Conservation (phyloP, 2,888 invertebrate genomes). For the Adelphocoris suturalis region DNA sequence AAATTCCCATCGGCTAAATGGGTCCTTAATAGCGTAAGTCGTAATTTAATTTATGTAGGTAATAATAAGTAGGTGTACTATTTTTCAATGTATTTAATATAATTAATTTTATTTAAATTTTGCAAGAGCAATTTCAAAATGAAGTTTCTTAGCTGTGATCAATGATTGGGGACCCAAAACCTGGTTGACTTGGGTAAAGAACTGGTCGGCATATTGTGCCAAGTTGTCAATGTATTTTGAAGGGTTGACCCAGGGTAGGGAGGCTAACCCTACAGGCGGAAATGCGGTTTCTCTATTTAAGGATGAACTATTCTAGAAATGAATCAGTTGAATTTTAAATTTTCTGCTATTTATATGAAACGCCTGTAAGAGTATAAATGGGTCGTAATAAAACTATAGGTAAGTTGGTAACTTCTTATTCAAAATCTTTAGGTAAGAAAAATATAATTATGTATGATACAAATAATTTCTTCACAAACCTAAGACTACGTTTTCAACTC, state of each 20-base stretch:
- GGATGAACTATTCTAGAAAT: background rate
- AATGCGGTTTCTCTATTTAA: background rate
- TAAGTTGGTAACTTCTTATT: background rate
- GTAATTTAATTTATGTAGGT: background rate
- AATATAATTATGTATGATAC: background rate
- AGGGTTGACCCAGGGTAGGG: no score
- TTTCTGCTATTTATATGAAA: background rate
- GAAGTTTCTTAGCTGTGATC: conserved; percentile 17
- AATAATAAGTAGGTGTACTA: background rate
- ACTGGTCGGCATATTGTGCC: background rate
- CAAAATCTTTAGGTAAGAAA: background rate
- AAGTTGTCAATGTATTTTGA: background rate
- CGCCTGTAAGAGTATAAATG: background rate
- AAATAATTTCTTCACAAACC: no score
- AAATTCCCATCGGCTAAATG: background rate
- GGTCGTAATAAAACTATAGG: background rate
- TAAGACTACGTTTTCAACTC: no score
- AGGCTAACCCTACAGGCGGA: background rate
- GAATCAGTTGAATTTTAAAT: background rate
- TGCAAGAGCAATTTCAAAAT: conserved; percentile 36
- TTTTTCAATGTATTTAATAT: background rate
- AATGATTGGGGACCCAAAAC: conserved; percentile 2
- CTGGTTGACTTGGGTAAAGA: background rate
- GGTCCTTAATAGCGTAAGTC: background rate
- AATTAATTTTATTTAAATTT: background rate